Conservation (phyloP, 2,797 vertebrate species). For the Botia kubotai region DNA sequence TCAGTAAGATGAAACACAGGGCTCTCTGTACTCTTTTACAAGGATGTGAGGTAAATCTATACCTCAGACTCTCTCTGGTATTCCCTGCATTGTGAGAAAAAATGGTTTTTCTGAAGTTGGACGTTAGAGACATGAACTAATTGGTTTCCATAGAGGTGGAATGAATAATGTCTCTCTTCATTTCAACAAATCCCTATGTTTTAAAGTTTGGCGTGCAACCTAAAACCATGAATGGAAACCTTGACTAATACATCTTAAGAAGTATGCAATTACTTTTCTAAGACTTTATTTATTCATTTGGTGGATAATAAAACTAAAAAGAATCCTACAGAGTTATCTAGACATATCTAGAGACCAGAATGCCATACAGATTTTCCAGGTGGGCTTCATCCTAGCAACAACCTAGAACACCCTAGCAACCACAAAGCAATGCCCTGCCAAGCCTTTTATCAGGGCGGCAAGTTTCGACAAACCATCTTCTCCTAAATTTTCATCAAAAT, state of each 20-base stretch:
- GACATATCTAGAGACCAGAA: too few species aligned
- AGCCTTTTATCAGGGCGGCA: too few species aligned
- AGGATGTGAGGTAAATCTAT: conserved; percentile 34
- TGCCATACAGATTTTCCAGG: too few species aligned
- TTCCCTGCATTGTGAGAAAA: not conserved
- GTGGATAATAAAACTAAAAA: not conserved
- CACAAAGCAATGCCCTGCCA: not conserved
- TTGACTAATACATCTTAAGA: not conserved
- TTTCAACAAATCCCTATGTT: not conserved
- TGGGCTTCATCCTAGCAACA: too few species aligned
- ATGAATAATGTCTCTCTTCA: not conserved
- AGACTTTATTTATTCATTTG: not conserved
- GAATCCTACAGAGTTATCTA: too few species aligned
- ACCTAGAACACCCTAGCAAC: not conserved
- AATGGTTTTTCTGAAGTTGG: conserved; percentile 6
- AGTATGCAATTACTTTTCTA: not conserved
- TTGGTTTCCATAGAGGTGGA: not conserved
- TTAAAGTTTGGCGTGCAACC: not conserved
- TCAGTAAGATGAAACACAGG: conserved; percentile 38
- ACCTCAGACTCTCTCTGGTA: conserved; percentile 4
- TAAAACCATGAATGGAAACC: not conserved
- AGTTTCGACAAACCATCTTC: not conserved
- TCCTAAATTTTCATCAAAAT: not conserved
- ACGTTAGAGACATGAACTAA: conserved; percentile 7
- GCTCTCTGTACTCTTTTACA: conserved; percentile 11